These are phyloP conservation scores for Sceliomorpha sp. DNA, from an alignment of 2,888 invertebrate genomes.

Conservation along the genomic window DNA sequence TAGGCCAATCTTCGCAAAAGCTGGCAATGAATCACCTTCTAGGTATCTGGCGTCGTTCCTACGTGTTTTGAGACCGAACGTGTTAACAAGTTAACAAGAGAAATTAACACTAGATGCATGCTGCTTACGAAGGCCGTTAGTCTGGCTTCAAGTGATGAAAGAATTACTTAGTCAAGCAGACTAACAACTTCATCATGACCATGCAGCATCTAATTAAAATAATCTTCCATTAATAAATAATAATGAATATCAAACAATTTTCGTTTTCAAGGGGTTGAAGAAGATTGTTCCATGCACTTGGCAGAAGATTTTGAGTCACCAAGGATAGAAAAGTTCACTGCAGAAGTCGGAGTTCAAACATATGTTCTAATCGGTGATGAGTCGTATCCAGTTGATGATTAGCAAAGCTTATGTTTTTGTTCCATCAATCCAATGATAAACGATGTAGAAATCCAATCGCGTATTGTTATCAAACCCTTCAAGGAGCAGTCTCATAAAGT, in stretches of 20 bases:
- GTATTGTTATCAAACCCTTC: conserved; percentile 2
- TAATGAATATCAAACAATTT: conserved; percentile 46
- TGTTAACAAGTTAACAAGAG: conserved; percentile 58
- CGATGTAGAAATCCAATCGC: neutral
- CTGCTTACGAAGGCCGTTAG: conserved; percentile 64
- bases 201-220: conserved; percentile 57
- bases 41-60: conserved; percentile 51
- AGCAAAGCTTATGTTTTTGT: conserved; percentile 1
- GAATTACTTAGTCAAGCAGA: conserved; percentile 58
- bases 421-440: neutral
- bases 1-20: conserved; percentile 14
- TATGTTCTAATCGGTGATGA: neutral
- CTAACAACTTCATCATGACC: conserved; percentile 61
- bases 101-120: conserved; percentile 75
- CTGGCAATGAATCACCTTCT: conserved; percentile 38
- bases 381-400: neutral
- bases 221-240: conserved; percentile 55
- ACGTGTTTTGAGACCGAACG: conserved; percentile 44
- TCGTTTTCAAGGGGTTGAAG: too few species aligned
- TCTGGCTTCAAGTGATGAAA: conserved; percentile 64
- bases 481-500: neutral
- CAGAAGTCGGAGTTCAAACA: conserved; percentile 6
- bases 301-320: too few species aligned
- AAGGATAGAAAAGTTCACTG: neutral
- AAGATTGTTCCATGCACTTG: too few species aligned